A percentile compares a stretch with the other conserved stretches of the same genome.
Evolutionary conservation across 2,888 invertebrate species (phyloP).

Genomic region (Mythimna impura): DNA sequence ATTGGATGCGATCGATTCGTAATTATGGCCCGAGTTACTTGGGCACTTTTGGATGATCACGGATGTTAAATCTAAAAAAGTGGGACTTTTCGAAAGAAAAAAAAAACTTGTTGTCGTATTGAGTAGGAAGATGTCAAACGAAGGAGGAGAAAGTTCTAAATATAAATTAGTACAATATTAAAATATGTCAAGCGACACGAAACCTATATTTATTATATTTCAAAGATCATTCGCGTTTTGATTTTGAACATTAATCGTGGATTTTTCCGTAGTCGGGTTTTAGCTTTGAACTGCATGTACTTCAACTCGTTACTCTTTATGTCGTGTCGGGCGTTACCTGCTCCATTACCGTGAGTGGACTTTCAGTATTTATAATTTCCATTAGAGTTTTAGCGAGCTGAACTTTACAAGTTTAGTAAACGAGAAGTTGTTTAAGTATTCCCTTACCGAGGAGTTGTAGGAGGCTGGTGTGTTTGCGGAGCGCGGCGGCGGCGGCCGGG

Average conservation of each 20-base stretch:
- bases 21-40: neutral
- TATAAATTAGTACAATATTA: too few species aligned
- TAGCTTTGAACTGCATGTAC: slow-evolving; percentile 2
- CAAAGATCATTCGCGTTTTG: neutral
- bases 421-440: slow-evolving; percentile 84
- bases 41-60: neutral
- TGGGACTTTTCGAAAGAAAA: neutral
- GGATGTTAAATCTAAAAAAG: neutral
- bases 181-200: neutral
- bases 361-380: slow-evolving; percentile 77
- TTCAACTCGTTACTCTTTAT: slow-evolving; percentile 13
- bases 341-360: slow-evolving; percentile 66
- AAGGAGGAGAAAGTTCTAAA: too few species aligned
- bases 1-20: neutral
- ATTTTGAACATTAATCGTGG: neutral
- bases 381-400: slow-evolving; percentile 75
- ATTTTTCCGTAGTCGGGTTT: neutral
- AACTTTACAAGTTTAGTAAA: slow-evolving; percentile 78
- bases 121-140: too few species aligned
- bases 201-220: neutral
- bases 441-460: slow-evolving; percentile 73
- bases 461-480: slow-evolving; percentile 59
- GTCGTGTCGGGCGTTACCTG: slow-evolving; percentile 40
- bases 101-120: too few species aligned
- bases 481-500: slow-evolving; percentile 65